These are phyloP conservation scores for Oncopodura yosiiana DNA, from an alignment of 1,140 invertebrate genomes.

Conservation along the genomic window DNA sequence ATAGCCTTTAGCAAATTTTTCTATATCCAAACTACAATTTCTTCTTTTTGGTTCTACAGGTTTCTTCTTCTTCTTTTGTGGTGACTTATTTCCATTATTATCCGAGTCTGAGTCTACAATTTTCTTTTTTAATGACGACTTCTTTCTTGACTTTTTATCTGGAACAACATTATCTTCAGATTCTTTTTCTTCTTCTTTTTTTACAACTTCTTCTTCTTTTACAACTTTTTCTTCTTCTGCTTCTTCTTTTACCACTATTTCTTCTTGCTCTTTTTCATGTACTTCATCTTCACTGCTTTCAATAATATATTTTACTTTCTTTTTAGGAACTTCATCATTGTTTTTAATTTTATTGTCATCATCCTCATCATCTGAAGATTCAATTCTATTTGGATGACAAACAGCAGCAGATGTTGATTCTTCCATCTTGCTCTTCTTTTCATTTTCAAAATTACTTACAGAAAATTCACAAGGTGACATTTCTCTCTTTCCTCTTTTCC, in stretches of 20 bases:
- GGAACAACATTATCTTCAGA: background rate
- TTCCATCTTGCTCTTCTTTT: background rate
- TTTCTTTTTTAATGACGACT: background rate
- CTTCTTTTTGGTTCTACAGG: background rate
- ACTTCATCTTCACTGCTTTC: too few species aligned
- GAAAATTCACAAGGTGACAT: constrained; percentile 16
- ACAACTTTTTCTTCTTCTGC: too few species aligned
- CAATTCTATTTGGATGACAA: background rate
- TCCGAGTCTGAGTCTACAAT: background rate
- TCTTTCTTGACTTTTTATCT: background rate
- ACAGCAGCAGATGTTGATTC: background rate
- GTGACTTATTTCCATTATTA: background rate
- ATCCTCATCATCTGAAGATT: background rate
- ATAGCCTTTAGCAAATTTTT: too few species aligned
- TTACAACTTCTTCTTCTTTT: too few species aligned
- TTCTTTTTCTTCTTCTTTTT: too few species aligned
- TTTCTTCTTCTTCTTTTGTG: background rate
- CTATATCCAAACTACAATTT: too few species aligned
- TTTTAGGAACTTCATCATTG: background rate
- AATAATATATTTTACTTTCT: background rate
- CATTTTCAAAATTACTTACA: background rate
- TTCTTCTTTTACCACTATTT: too few species aligned
- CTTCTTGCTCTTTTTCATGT: too few species aligned
- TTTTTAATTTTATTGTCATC: constrained; percentile 1
- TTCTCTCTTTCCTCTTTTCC: background rate